These are phyloP conservation scores for Actenoides hombroni DNA, from an alignment of 2,113 vertebrate genomes.

Conservation along the genomic window DNA sequence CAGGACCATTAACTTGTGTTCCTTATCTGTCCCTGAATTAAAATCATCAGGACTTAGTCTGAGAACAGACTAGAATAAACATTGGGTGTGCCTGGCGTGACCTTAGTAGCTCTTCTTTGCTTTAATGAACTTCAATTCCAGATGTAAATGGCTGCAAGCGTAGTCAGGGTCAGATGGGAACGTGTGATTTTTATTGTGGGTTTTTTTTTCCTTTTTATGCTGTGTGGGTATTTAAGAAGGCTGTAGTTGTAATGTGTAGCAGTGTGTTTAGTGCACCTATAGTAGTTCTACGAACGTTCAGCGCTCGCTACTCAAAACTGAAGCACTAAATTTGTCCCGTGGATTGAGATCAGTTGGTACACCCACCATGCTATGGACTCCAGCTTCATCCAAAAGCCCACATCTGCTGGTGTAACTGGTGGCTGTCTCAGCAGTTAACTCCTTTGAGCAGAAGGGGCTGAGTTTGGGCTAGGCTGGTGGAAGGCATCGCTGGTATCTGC, in stretches of 20 bases:
- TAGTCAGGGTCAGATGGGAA: neutral
- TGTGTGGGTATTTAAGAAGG: neutral
- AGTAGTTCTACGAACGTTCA: no score
- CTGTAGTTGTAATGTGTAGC: neutral
- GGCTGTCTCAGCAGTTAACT: neutral
- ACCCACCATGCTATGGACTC: rapidly evolving
- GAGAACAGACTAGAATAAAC: neutral
- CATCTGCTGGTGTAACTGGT: no score
- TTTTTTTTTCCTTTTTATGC: neutral
- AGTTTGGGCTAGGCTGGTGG: neutral
- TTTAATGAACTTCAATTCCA: neutral
- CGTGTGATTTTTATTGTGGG: rapidly evolving
- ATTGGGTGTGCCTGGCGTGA: neutral
- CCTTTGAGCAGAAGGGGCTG: neutral
- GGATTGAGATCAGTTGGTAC: rapidly evolving
- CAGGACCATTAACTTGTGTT: neutral
- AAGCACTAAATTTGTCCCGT: rapidly evolving
- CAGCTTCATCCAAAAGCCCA: neutral
- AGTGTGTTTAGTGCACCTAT: neutral
- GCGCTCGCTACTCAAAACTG: neutral
- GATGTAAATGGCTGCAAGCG: neutral
- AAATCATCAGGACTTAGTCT: neutral
- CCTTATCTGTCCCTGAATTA: neutral
- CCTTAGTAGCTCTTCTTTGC: neutral
- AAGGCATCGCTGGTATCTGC: neutral